Evolutionary conservation across 2,797 vertebrate genomes (phyloP), one percentile per base, ranked within the genome.

Genomic region (Danio tinwini): DNA sequence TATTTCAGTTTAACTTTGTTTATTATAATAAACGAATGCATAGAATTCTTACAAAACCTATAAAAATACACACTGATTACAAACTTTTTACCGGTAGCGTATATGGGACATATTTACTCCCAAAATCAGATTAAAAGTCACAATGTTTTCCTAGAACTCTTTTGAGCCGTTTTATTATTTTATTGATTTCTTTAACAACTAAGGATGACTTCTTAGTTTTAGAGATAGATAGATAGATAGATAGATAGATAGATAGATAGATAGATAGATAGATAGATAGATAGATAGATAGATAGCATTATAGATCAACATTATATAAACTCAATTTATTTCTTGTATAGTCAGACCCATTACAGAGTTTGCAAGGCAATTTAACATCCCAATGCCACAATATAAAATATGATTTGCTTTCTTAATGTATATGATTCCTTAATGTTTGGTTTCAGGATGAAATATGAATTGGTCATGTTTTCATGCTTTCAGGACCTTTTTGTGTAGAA

Each of bases 401-500:
- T 11, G 21, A 2, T n/a, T 40, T 11, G 7, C 17, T 53, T 39
- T 13, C 16, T 40, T 52, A n/a, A 53, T 40, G 16, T 11, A 40
- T 52, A 6, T 7, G 17, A 9, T 12, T 39, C 11, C 11, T 53
- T 17, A 13, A 13, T 11, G 6, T 16, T 17, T 40, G 68, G 19
- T 70, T 42, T 40, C 55, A 42, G 6, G 6, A 5, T 42, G 68
- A 7, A 55, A 55, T 19, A 70, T 70, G 50, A 55, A 37, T 40
- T 19, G 50, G 50, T 13, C 11, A 3, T 70, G 68, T 49, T 42
- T 65, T 19, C 72, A 16, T 10, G 19, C 11, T 62, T 65, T 74
- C 40, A 40, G 19, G 47, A n/a, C n/a, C 17, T 65, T 45, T 17
- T 37, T 55, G 14, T 44, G 55, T 72, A 53, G 67, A 76, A 49